Conservation (phyloP, 2,888 invertebrate genomes). For the Micropterix aruncella region DNA sequence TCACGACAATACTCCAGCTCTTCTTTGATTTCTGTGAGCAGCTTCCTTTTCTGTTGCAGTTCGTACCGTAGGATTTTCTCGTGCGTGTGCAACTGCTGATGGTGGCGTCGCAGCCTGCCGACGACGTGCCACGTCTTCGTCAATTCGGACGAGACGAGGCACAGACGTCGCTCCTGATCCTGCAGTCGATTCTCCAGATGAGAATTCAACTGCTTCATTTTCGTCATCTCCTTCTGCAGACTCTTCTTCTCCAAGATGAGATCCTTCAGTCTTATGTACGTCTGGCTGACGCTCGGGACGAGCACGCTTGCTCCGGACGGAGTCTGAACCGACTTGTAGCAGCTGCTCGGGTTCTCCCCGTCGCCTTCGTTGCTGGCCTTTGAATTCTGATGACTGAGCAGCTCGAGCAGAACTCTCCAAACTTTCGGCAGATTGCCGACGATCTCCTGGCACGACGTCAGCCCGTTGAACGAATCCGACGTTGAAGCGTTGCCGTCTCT, state of each 20-base stretch:
- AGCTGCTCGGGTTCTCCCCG: conserved; percentile 38
- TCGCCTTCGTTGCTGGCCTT: conserved; percentile 16
- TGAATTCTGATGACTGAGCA: conserved; percentile 56
- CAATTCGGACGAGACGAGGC: conserved; percentile 66
- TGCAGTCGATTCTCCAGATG: conserved; percentile 66
- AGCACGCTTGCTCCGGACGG: conserved; percentile 53
- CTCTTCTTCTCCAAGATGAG: conserved; percentile 76
- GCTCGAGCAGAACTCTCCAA: conserved; percentile 68
- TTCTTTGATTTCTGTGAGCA: conserved; percentile 72
- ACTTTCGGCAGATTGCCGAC: conserved; percentile 68
- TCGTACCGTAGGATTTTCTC: conserved; percentile 82
- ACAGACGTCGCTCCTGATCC: conserved; percentile 63
- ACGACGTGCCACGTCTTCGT: conserved; percentile 83
- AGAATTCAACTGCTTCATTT: conserved; percentile 66
- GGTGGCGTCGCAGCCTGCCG: conserved; percentile 55
- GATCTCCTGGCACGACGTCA: conserved; percentile 48
- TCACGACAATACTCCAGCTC: conserved; percentile 76
- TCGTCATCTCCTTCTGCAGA: conserved; percentile 67
- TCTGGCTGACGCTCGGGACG: conserved; percentile 79
- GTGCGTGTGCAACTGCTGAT: conserved; percentile 77
- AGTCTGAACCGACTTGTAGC: conserved; percentile 70
- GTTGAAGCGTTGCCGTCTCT: no score
- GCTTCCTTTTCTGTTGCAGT: conserved; percentile 72
- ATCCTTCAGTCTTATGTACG: conserved; percentile 78
- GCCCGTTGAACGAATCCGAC: not conserved